Base-by-base conservation (phyloP, 23 tunicate genomes). In the Halocynthia roretzi region DNA sequence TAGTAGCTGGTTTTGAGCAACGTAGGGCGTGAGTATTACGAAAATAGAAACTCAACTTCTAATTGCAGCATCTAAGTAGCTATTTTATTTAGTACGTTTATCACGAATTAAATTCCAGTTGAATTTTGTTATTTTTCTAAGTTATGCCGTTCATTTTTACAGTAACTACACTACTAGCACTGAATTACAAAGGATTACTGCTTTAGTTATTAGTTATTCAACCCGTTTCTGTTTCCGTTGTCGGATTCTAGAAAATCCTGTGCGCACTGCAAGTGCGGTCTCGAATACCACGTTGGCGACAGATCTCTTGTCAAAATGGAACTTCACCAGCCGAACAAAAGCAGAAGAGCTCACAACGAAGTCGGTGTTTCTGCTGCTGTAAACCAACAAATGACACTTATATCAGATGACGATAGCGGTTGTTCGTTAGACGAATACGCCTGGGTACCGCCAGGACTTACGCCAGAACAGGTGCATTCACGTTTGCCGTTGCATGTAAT, bases 371-470 rank as follows among this genome's bases (percentile, higher is more conserved):
- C 51, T 21, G 72, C 85, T 14, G 67, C 67, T 15, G 80, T 84
- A 23, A 84, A 85, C 72, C 72, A 61, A 12, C 83, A 84, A 77
- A 60, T 72, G 8, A 75, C 56, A 40, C 22, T 74, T 9, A 81
- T 81, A 18, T 81, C 85, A 15, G 98, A 83, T 76, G 78, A 79
- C 50, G 93, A 93, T 61, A 87, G 89, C 78, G 93, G 94, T 21
- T 87, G 89, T 65, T 83, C 90, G n/a, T 61, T 93, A 49, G 94
- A 93, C 31, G 98, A 93, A 76, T 94, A 94, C 75, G 86, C 95
- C 6, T 94, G 99, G 99, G 99, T 94, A 17, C 99, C 99, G 18
- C 87, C 94, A 17, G 82, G 93, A 9, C 70, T 94, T 22, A 88
- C 94, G 51, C 87, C 87, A 6, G 86, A 88, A 18, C 96, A 94